phyloP scores from a whole-genome alignment of 2,797 vertebrate genomes.

The Hydrophis major region DNA sequence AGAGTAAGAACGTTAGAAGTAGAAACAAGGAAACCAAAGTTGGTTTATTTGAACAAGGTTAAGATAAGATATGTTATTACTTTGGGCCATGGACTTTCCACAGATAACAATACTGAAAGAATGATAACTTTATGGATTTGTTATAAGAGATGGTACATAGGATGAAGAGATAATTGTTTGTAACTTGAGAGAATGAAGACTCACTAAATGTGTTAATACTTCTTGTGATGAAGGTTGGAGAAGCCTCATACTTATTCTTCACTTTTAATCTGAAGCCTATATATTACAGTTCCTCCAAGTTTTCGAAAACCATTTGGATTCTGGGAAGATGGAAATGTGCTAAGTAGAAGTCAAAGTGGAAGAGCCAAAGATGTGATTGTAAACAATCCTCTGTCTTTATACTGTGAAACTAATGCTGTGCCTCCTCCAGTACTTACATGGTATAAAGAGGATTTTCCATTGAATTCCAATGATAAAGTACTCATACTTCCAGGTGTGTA shows the following conservation, averaged over 20 bases:
- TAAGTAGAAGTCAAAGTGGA: conserved; percentile 57
- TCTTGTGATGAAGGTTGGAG: neutral
- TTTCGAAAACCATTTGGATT: conserved; percentile 77
- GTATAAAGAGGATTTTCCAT: conserved; percentile 86
- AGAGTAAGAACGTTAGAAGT: neutral
- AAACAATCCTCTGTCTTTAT: conserved; percentile 90
- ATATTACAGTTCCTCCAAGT: conserved; percentile 86
- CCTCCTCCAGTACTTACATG: conserved; percentile 92
- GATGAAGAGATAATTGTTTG: neutral
- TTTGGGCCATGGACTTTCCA: neutral
- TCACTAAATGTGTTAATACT: neutral
- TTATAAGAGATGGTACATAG: neutral
- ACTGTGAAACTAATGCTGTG: conserved; percentile 92
- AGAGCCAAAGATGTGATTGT: conserved; percentile 84
- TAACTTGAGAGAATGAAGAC: neutral
- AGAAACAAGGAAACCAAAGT: neutral
- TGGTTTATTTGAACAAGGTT: neutral
- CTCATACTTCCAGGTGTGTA: conserved; percentile 87
- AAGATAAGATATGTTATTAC: neutral
- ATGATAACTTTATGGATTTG: neutral
- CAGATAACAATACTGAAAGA: neutral
- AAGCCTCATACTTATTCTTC: neutral
- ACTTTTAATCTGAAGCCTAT: neutral
- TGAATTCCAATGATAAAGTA: conserved; percentile 84
- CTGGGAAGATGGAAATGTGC: conserved; percentile 70